Conservation (phyloP, 2,113 vertebrate genomes). For the Prionailurus viverrinus region DNA sequence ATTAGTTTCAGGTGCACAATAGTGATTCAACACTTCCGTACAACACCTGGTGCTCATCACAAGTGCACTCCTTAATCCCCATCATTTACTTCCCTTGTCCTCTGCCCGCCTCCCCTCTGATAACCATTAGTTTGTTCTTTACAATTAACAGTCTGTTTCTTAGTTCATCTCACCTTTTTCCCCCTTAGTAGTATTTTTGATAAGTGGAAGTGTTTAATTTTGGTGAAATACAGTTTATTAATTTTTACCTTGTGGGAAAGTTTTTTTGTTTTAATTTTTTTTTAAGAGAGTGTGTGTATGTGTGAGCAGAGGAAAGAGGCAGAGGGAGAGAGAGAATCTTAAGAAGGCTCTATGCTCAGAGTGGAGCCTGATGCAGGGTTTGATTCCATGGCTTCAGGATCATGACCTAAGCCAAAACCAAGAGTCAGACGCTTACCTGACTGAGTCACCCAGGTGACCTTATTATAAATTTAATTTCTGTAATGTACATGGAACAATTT, state of each 20-base stretch:
- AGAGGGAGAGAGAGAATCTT: too few species aligned
- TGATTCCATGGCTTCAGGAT: too few species aligned
- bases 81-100: background rate
- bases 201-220: background rate
- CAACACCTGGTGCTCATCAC: background rate
- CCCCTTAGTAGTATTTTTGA: background rate
- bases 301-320: too few species aligned
- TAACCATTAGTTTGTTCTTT: background rate
- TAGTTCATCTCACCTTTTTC: background rate
- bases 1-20: background rate
- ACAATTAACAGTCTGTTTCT: too few species aligned
- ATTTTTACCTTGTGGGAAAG: background rate
- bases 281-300: too few species aligned
- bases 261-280: background rate
- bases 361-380: too few species aligned
- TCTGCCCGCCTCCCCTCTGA: background rate
- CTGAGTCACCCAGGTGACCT: background rate
- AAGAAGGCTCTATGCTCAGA: too few species aligned
- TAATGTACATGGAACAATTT: background rate
- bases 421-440: too few species aligned
- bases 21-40: background rate
- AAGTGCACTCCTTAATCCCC: background rate
- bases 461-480: background rate
- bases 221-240: background rate
- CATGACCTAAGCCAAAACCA: too few species aligned